Base-by-base conservation (phyloP, 2,113 vertebrate genomes). In the Micromys minutus region DNA sequence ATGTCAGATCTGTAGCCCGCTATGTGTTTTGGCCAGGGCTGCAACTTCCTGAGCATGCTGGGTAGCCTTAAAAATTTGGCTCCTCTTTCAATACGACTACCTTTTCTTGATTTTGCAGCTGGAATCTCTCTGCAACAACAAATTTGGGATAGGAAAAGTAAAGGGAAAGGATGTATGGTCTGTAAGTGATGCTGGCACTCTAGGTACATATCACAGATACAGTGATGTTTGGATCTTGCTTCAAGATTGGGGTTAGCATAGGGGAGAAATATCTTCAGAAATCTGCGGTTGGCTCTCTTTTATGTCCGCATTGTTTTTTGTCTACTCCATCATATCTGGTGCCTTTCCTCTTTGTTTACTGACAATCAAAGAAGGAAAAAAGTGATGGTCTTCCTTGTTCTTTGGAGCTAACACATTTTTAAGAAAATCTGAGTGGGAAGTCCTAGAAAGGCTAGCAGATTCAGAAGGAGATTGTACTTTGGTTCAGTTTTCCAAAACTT, bases 201-300 rank as follows among this genome's bases (percentile, higher is more conserved):
- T 72, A 1, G 21, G 9, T 6, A 29, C 15, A 24, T 11, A 11
- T 9, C 2, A 12, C 1, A 50, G 11, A 9, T 19, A 84, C 1
- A 52, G 39, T 5, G 69, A 52, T 61, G 5, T 26, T 24, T 67
- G 50, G 17, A 29, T 94, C 12, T 24, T 72, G 16, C 3, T 52
- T 93, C 0, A 29, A 72, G 77, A 50, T 0, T 0, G 24, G 22
- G 12, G 2, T 12, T 31, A 47, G 36, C 2, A 5, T 15, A 19
- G 26, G 15, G 59, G 74, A 61, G 52, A n/a, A 85, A 10, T 0
- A 65, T 19, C 1, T 65, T 69, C 19, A 16, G 5, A 26, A 39
- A 9, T n/a, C 36, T 72, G 65, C 17, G 24, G 5, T 65, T 42
- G 31, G 1, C 55, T 26, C 3, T 67, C 9, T 39, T 10, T 4